Evolutionary conservation across 2,113 vertebrate species (phyloP).

Genomic region (Corydoras sp.): DNA sequence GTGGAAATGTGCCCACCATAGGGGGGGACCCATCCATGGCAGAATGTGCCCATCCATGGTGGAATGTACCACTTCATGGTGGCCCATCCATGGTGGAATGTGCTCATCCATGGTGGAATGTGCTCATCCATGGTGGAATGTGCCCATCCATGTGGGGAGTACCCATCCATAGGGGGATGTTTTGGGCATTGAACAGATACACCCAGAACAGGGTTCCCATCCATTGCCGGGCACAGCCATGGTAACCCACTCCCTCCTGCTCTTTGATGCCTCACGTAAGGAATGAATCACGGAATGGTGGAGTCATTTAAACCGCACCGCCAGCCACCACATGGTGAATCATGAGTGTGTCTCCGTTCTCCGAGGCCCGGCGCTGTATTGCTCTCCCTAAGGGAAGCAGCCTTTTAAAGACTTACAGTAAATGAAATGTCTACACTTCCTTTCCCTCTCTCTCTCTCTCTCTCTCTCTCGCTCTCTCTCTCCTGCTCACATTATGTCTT

Average conservation of each 20-base stretch:
- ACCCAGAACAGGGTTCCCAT: too few relatives aligned
- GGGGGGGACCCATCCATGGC: too few relatives aligned
- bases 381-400: constrained; percentile 28
- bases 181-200: too few relatives aligned
- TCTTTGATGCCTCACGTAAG: not conserved
- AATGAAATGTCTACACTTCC: constrained; percentile 31
- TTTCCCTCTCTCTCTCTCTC: constrained; percentile 10
- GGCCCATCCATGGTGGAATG: too few relatives aligned
- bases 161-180: too few relatives aligned
- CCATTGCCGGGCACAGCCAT: too few relatives aligned
- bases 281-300: not conserved
- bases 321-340: constrained; percentile 1
- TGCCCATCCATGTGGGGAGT: too few relatives aligned
- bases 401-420: constrained; percentile 43
- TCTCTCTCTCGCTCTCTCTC: constrained; percentile 6
- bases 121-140: too few relatives aligned
- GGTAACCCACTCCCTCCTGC: not conserved
- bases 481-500: constrained; percentile 14
- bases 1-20: too few relatives aligned
- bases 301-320: not conserved
- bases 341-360: not conserved
- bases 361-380: not conserved
- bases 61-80: too few relatives aligned
- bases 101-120: too few relatives aligned
- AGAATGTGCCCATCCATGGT: too few relatives aligned